A percentile compares a stretch with the other conserved stretches of the same genome.
Evolutionary conservation across 2,888 invertebrate genomes (phyloP).

Genomic region (Orthonevra nobilis): DNA sequence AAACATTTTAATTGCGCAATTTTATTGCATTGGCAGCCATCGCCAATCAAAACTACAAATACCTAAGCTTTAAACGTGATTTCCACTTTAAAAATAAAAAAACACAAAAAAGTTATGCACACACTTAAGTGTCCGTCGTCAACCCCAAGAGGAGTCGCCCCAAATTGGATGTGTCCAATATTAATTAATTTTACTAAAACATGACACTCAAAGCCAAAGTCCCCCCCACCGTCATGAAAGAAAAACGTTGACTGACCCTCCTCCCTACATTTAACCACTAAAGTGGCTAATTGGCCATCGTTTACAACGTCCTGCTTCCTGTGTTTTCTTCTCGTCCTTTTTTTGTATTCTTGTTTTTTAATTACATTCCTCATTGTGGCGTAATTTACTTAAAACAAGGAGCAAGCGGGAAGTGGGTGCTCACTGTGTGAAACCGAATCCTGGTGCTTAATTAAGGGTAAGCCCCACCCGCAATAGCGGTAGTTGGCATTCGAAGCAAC

Average conservation of each 20-base stretch:
- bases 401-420: conserved; percentile 12
- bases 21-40: too few species aligned
- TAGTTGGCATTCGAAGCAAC: neutral
- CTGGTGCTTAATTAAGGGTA: conserved; percentile 64
- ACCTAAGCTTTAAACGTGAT: too few species aligned
- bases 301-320: conserved; percentile 47
- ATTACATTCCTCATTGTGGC: conserved; percentile 61
- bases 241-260: neutral
- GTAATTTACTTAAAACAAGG: conserved; percentile 64
- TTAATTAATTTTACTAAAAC: conserved; percentile 61
- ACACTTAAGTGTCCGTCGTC: neutral
- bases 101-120: too few species aligned
- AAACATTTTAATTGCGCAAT: too few species aligned
- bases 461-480: too few species aligned
- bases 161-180: conserved; percentile 44
- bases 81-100: too few species aligned
- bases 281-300: conserved; percentile 68
- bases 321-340: conserved; percentile 7
- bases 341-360: too few species aligned
- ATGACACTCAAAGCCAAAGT: conserved; percentile 44
- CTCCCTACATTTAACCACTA: conserved; percentile 33
- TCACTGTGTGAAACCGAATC: conserved; percentile 63
- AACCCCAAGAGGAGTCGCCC: neutral
- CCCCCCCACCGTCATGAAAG: conserved; percentile 6
- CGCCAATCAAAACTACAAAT: too few species aligned